A percentile compares a stretch with the other conserved stretches of the same genome.
phyloP scores from a whole-genome alignment of 2,797 vertebrate species.

The Pseudomugil gertrudae region DNA sequence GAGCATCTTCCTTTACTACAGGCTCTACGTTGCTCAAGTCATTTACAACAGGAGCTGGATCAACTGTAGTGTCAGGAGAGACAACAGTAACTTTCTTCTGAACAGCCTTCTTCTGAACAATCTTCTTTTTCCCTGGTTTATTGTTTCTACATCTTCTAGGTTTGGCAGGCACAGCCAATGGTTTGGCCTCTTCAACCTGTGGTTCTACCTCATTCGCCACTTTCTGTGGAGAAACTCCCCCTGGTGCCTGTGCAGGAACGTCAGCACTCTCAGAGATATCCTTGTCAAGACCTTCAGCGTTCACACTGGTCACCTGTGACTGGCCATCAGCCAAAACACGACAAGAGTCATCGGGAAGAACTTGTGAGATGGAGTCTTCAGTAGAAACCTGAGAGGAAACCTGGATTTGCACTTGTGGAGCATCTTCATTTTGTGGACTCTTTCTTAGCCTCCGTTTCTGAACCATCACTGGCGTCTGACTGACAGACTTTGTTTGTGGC shows the following conservation, averaged over 20 bases:
- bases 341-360: constrained; percentile 56
- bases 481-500: constrained; percentile 59
- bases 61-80: constrained; percentile 52
- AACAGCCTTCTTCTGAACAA: constrained; percentile 55
- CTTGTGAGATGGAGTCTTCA: constrained; percentile 52
- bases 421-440: constrained; percentile 45
- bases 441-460: constrained; percentile 68
- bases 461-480: constrained; percentile 60
- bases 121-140: constrained; percentile 64
- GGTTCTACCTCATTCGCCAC: constrained; percentile 59
- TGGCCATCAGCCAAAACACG: constrained; percentile 42
- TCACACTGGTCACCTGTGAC: constrained; percentile 24
- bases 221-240: constrained; percentile 45
- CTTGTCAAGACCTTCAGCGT: constrained; percentile 43
- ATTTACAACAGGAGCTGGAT: constrained; percentile 45
- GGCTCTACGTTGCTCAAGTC: constrained; percentile 46
- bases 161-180: constrained; percentile 69
- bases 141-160: constrained; percentile 67
- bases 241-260: constrained; percentile 36
- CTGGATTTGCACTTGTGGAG: constrained; percentile 37
- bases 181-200: constrained; percentile 63
- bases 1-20: constrained; percentile 46
- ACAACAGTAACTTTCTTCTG: constrained; percentile 61
- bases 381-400: constrained; percentile 57
- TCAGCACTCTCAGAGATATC: constrained; percentile 40